Evolutionary conservation across 2,888 invertebrate genomes (phyloP).

Genomic region (Calameuta filiformis): DNA sequence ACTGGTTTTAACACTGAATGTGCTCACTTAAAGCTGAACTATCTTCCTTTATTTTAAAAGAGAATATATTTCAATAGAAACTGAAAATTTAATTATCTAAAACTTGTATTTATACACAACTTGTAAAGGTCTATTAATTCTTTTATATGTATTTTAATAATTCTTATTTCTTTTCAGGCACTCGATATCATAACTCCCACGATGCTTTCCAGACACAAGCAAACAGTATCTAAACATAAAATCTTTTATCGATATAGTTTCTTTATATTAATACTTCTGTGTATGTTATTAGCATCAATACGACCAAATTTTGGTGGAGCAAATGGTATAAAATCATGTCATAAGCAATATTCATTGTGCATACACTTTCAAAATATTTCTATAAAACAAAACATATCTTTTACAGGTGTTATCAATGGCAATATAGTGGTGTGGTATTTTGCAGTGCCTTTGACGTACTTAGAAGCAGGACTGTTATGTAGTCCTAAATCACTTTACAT

Average conservation of each 20-base stretch:
- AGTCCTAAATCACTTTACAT: constrained; percentile 49
- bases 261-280: constrained; percentile 52
- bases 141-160: not conserved
- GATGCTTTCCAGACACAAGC: not conserved
- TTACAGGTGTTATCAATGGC: constrained; percentile 55
- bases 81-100: not conserved
- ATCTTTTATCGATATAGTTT: not conserved
- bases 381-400: not conserved
- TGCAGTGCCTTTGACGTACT: constrained; percentile 58
- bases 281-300: constrained; percentile 57
- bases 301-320: constrained; percentile 55
- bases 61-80: too few species aligned
- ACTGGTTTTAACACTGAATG: not conserved
- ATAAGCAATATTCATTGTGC: not conserved
- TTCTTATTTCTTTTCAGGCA: not conserved
- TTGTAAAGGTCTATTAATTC: not conserved
- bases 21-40: not conserved
- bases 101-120: not conserved
- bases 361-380: not conserved
- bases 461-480: constrained; percentile 59
- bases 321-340: constrained; percentile 38
- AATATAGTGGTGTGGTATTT: constrained; percentile 58
- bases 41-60: not conserved
- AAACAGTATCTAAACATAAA: not conserved
- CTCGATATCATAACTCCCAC: not conserved